Evolutionary conservation across 2,113 vertebrate species (phyloP).

Genomic region (Rhabdornis inornatus): DNA sequence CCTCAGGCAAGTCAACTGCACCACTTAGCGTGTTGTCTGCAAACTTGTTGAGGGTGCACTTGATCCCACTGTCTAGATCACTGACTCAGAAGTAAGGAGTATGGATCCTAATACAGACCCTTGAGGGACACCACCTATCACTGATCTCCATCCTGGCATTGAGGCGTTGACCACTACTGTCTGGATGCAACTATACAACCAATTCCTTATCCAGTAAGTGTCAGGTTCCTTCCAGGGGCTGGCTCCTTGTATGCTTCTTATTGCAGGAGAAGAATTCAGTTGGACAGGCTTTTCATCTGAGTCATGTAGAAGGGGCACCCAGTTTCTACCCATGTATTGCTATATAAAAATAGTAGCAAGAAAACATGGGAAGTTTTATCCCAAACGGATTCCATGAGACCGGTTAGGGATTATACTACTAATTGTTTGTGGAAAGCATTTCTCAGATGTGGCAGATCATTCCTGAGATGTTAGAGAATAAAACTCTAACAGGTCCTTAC

Average conservation of each 20-base stretch:
- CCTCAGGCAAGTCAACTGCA: accelerated
- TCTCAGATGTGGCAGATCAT: not conserved
- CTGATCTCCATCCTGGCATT: not conserved
- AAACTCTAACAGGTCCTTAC: not conserved
- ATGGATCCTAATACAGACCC: accelerated
- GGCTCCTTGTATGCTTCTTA: not conserved
- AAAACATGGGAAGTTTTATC: not conserved
- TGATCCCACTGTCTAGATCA: not conserved
- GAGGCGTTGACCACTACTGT: not conserved
- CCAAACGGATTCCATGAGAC: not conserved
- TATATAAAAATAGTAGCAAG: not conserved
- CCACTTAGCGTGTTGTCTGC: not conserved
- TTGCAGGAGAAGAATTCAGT: not conserved
- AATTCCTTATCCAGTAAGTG: not conserved
- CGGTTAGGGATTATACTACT: not conserved
- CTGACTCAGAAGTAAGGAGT: not conserved
- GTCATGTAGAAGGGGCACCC: not conserved
- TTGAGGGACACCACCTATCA: not conserved
- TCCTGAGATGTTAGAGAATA: not conserved
- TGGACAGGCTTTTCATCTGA: not conserved
- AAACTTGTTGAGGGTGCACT: not conserved
- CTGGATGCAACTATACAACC: not conserved
- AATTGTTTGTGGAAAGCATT: not conserved
- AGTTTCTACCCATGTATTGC: not conserved
- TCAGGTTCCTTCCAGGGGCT: not conserved